These are phyloP conservation scores for Ormyrus pomaceus DNA, from an alignment of 2,888 invertebrate genomes.

Conservation along the genomic window DNA sequence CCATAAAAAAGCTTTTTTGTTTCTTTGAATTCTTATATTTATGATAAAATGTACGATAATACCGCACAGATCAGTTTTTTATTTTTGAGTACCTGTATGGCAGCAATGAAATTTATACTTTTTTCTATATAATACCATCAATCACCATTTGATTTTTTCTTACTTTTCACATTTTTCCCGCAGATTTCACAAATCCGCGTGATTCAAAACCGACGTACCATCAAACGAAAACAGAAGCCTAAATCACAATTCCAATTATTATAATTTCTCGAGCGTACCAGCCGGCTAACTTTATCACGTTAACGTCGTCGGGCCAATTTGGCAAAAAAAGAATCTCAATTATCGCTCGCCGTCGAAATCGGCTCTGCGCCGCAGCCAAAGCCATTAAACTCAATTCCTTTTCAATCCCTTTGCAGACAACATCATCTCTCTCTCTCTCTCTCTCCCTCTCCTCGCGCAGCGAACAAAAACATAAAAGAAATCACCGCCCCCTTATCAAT, in stretches of 20 bases:
- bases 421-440: background rate
- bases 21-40: too few species aligned
- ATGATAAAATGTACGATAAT: too few species aligned
- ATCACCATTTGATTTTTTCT: too few species aligned
- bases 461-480: conserved; percentile 6
- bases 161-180: too few species aligned
- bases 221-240: background rate
- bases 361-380: background rate
- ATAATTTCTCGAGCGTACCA: too few species aligned
- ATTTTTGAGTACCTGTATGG: too few species aligned
- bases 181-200: too few species aligned
- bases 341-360: background rate
- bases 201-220: too few species aligned
- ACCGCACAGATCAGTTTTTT: too few species aligned
- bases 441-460: background rate
- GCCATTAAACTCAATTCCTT: conserved; percentile 31
- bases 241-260: background rate
- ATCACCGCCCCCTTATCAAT: background rate
- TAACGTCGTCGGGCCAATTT: background rate
- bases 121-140: too few species aligned
- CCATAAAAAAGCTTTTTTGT: too few species aligned
- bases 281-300: background rate
- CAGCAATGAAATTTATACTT: too few species aligned
- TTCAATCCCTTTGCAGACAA: conserved; percentile 17
- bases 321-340: conserved; percentile 3